A percentile compares a stretch with the other conserved stretches of the same genome.
phyloP scores from a whole-genome alignment of 2,888 invertebrate genomes.

The Abrostola triplasia region DNA sequence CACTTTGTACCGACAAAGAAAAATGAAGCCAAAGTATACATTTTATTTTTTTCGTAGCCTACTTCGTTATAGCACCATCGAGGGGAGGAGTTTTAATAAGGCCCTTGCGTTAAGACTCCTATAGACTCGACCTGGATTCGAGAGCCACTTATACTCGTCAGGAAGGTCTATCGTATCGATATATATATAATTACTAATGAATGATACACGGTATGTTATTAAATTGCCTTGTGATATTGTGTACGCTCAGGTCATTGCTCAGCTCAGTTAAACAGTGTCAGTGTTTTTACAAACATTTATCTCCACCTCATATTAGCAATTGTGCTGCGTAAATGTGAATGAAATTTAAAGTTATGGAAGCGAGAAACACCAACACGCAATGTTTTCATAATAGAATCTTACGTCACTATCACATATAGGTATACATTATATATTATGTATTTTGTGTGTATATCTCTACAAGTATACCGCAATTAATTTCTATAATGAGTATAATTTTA shows the following conservation, averaged over 20 bases:
- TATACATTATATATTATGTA: constrained; percentile 12
- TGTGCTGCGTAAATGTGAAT: constrained; percentile 44
- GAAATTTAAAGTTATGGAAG: constrained; percentile 54
- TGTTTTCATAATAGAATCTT: constrained; percentile 54
- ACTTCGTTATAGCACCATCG: constrained; percentile 45
- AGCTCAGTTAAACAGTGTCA: constrained; percentile 5
- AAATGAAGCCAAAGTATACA: constrained; percentile 9
- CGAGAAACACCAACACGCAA: constrained; percentile 54
- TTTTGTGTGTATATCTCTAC: constrained; percentile 1
- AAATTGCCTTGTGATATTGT: constrained; percentile 8
- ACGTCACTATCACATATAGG: constrained; percentile 33
- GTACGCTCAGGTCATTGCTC: constrained; percentile 28
- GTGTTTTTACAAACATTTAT: constrained; percentile 38
- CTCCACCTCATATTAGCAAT: constrained; percentile 14
- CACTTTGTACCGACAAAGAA: constrained; percentile 6
- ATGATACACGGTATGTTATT: constrained; percentile 10
- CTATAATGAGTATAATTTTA: constrained; percentile 26
- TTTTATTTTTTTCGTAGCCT: constrained; percentile 35
- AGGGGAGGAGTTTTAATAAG: constrained; percentile 60
- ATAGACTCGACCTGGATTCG: constrained; percentile 53
- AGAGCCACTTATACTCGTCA: constrained; percentile 54
- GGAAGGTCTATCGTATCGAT: constrained; percentile 53
- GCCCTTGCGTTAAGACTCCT: constrained; percentile 54
- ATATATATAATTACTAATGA: constrained; percentile 30
- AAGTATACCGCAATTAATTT: constrained; percentile 19